Evolutionary conservation across 1,140 invertebrate species (phyloP).

Genomic region (Drosophila pseudoananassae): DNA sequence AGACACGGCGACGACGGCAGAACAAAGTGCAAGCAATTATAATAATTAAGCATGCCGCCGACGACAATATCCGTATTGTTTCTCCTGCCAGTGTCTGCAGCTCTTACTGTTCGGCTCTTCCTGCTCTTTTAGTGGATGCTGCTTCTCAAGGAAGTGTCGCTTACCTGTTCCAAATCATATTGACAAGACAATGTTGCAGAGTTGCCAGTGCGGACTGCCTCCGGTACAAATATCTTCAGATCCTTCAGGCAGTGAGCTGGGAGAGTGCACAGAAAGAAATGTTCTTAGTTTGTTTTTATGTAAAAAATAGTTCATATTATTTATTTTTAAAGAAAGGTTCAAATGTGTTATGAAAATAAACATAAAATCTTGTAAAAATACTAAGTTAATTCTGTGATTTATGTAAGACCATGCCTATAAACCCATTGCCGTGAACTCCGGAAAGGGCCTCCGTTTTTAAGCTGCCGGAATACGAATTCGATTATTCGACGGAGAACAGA

Average conservation of each 20-base stretch:
- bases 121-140: conserved; percentile 3
- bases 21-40: conserved; percentile 81
- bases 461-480: conserved; percentile 55
- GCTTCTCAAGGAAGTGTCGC: conserved; percentile 50
- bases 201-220: conserved; percentile 89
- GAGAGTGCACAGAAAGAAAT: conserved; percentile 9
- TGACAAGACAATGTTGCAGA: conserved; percentile 90
- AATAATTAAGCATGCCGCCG: conserved; percentile 76
- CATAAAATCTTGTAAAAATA: too few species aligned
- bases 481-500: conserved; percentile 47
- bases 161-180: conserved; percentile 90
- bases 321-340: too few species aligned
- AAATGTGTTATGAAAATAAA: too few species aligned
- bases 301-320: neutral
- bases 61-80: conserved; percentile 45
- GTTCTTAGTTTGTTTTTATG: neutral
- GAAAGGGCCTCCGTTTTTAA: neutral
- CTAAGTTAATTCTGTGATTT: too few species aligned
- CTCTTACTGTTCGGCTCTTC: neutral
- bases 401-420: too few species aligned
- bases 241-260: conserved; percentile 86
- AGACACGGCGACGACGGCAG: conserved; percentile 34
- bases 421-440: neutral
- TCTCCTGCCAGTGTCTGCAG: neutral
- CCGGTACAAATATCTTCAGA: conserved; percentile 90